These are phyloP conservation scores for Metopolophium dirhodum DNA, from an alignment of 1,140 invertebrate genomes.

Conservation along the genomic window DNA sequence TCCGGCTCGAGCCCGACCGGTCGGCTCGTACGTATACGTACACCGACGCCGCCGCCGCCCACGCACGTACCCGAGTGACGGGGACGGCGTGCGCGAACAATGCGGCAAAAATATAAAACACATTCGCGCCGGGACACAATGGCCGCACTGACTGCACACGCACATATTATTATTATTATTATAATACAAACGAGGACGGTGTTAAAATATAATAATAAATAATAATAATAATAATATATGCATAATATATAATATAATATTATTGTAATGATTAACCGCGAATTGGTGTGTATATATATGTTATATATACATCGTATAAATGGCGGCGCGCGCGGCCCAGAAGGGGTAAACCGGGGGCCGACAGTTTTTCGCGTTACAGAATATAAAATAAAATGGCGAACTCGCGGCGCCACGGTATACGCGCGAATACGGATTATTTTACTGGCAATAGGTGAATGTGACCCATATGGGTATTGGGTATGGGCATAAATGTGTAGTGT, in stretches of 20 bases:
- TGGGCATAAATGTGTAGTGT: not conserved
- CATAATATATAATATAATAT: not conserved
- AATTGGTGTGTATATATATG: not conserved
- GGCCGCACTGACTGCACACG: not conserved
- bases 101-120: not conserved
- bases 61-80: not conserved
- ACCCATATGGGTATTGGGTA: not conserved
- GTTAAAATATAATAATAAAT: slow-evolving; percentile 12
- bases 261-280: not conserved
- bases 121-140: not conserved
- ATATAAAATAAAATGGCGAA: slow-evolving; percentile 12
- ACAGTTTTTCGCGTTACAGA: not conserved
- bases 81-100: not conserved
- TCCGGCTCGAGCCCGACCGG: slow-evolving; percentile 42
- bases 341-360: not conserved
- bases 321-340: not conserved
- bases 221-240: no score
- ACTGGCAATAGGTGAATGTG: not conserved
- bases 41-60: not conserved
- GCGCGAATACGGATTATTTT: not conserved
- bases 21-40: slow-evolving; percentile 46
- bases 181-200: not conserved
- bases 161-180: not conserved
- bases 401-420: not conserved
- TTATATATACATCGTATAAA: not conserved